Evolutionary conservation across 2,113 vertebrate species (phyloP).

Genomic region (Nothobranchius furzeri): DNA sequence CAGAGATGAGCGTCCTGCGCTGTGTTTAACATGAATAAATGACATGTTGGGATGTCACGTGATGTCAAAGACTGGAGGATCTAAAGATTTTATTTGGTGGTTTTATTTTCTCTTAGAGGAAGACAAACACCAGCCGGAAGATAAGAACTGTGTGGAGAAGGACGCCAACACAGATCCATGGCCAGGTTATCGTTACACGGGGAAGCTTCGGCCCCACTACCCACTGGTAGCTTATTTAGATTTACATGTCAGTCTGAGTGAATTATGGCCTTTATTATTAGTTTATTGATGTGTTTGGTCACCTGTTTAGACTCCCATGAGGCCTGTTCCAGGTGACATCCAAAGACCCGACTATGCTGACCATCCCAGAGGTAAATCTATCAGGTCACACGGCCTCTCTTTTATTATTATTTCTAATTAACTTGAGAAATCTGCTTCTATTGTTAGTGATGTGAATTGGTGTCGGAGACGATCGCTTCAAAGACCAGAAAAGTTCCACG

Average conservation of each 20-base stretch:
- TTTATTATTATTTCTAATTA: background rate
- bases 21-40: background rate
- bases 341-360: conserved; percentile 98
- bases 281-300: background rate
- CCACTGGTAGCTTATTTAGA: conserved; percentile 84
- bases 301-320: conserved; percentile 87
- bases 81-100: conserved; percentile 23
- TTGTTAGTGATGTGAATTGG: background rate
- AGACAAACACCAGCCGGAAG: conserved; percentile 88
- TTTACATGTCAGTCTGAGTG: too few relatives aligned
- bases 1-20: background rate
- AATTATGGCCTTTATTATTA: too few relatives aligned
- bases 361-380: conserved; percentile 91
- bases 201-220: conserved; percentile 93
- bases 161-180: conserved; percentile 95
- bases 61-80: too few relatives aligned
- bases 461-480: too few relatives aligned
- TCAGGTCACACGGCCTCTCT: background rate
- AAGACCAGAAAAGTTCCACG: too few relatives aligned
- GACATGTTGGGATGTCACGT: too few relatives aligned
- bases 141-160: conserved; percentile 87
- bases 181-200: conserved; percentile 95
- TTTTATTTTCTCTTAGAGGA: conserved; percentile 80
- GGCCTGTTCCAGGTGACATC: conserved; percentile 91
- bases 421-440: too few relatives aligned